Evolutionary conservation across 2,113 vertebrate genomes (phyloP), one percentile per base, ranked within the genome.

Genomic region (Lophura nycthemera): DNA sequence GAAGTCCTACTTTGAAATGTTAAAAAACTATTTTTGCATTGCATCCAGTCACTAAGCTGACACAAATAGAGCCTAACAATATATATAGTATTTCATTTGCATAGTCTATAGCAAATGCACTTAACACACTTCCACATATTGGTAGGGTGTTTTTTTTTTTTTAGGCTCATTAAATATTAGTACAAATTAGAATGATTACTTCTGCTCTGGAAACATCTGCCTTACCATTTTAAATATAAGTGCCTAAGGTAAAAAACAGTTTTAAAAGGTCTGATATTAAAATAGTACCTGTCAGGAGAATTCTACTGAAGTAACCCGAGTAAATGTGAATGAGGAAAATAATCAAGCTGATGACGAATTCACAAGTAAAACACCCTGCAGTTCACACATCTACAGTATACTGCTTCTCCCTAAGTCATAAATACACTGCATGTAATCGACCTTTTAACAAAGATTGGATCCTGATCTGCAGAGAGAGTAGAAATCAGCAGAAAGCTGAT

Each of bases 141-240:
- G 4, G 2, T 18, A 66, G 89, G 93, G 92, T 54, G 15, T 14
- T 0, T 38, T 36, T 67, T 0, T 0, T 38, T 92, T 92, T 95
- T 94, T 72, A n/a, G 83, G 45, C 94, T 86, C 93, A 70, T 93
- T 69, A 93, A 82, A 43, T 75, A 75, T 66, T 89, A 70, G 76
- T 88, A 79, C 76, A 93, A 79, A 95, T 89, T 50, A 92, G 78
- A 92, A 74, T 64, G 22, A 86, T 89, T 92, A 95, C 90, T 97
- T 96, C 96, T 96, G 96, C 95, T 97, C 95, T 95, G 91, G 80
- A 86, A 95, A 93, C 95, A 90, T 95, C 93, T 93, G 90, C 59
- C 76, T 59, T 19, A 20, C 32, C 18, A 61, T 59, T 34, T 52
- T 40, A 48, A 80, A 25, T 2, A 1, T 13, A 61, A 75, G 57